Percentiles rank a stretch among this genome's conserved stretches.
Evolutionary conservation across 2,888 invertebrate genomes (phyloP).

Genomic region (Operophtera brumata): DNA sequence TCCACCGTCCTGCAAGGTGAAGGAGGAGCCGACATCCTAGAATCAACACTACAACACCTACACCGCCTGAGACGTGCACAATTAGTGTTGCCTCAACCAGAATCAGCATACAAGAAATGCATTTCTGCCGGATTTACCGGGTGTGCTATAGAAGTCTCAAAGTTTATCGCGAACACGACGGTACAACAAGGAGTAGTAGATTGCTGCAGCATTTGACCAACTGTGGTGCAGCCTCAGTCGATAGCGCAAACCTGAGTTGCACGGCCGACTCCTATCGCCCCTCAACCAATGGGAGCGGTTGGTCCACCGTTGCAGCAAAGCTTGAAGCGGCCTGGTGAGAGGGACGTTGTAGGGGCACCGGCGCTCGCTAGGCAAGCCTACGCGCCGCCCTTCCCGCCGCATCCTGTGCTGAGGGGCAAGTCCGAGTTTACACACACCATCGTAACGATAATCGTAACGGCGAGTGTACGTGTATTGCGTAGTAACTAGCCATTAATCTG

Average conservation of each 20-base stretch:
- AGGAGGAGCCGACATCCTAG: slow-evolving; percentile 93
- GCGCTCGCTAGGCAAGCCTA: slow-evolving; percentile 68
- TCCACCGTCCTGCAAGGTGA: slow-evolving; percentile 91
- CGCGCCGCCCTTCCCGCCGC: slow-evolving; percentile 76
- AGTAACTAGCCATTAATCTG: no score
- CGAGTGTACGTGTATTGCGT: no score
- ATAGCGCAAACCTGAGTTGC: slow-evolving; percentile 75
- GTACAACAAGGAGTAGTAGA: slow-evolving; percentile 85
- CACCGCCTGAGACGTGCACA: slow-evolving; percentile 88
- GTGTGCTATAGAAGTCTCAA: slow-evolving; percentile 93
- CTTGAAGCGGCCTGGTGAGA: slow-evolving; percentile 63
- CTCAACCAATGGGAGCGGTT: slow-evolving; percentile 38
- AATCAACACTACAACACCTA: slow-evolving; percentile 91
- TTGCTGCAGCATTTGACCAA: slow-evolving; percentile 90
- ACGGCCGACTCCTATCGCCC: slow-evolving; percentile 65
- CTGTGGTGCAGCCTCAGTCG: slow-evolving; percentile 68
- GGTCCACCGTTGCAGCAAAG: slow-evolving; percentile 44
- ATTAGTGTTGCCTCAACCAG: slow-evolving; percentile 78
- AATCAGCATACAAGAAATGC: slow-evolving; percentile 87
- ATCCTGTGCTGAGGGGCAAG: no score
- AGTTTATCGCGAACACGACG: slow-evolving; percentile 84
- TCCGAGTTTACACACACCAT: no score
- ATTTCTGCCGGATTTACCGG: slow-evolving; percentile 93
- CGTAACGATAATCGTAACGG: no score
- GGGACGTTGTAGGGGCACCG: slow-evolving; percentile 65